These are phyloP conservation scores for Drosophila kokeensis DNA, from an alignment of 2,888 invertebrate species.

Conservation along the genomic window DNA sequence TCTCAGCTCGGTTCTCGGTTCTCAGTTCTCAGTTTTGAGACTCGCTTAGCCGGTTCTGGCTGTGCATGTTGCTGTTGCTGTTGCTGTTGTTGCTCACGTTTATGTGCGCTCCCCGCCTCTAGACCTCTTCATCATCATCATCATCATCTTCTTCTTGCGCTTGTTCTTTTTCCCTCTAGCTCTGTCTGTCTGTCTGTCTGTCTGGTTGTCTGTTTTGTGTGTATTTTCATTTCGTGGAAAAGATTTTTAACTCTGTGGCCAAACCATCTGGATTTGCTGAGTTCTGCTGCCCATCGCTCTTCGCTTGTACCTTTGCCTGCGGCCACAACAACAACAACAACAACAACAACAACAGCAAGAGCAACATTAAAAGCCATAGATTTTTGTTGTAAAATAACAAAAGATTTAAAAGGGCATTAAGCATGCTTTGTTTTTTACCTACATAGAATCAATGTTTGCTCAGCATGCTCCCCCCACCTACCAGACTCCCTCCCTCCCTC, in stretches of 20 bases:
- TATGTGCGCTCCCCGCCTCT: slow-evolving; percentile 43
- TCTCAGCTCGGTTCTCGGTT: slow-evolving; percentile 5
- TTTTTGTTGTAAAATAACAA: slow-evolving; percentile 79
- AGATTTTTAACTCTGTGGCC: slow-evolving; percentile 76
- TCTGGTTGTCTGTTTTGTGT: slow-evolving; percentile 44
- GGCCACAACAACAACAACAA: slow-evolving; percentile 38
- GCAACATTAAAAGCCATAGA: slow-evolving; percentile 60
- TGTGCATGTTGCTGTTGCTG: slow-evolving; percentile 54
- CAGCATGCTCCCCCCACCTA: slow-evolving; percentile 13
- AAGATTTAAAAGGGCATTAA: slow-evolving; percentile 81
- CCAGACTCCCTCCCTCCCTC: no score
- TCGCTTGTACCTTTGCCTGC: slow-evolving; percentile 54
- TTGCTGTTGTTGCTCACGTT: slow-evolving; percentile 63
- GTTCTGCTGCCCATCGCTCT: slow-evolving; percentile 51
- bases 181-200: slow-evolving; percentile 10
- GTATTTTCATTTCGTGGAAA: slow-evolving; percentile 80
- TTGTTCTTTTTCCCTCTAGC: slow-evolving; percentile 52
- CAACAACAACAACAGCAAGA: slow-evolving; percentile 31
- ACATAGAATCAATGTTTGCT: slow-evolving; percentile 54
- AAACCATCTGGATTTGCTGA: slow-evolving; percentile 77
- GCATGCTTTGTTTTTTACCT: slow-evolving; percentile 71
- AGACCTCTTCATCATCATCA: slow-evolving; percentile 23
- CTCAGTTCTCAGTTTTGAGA: slow-evolving; percentile 45
- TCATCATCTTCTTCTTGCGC: slow-evolving; percentile 22
- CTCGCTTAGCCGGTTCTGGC: slow-evolving; percentile 81